Evolutionary conservation across 2,797 vertebrate genomes (phyloP), one percentile per base, ranked within the genome.

Genomic region (Falco rusticolus): DNA sequence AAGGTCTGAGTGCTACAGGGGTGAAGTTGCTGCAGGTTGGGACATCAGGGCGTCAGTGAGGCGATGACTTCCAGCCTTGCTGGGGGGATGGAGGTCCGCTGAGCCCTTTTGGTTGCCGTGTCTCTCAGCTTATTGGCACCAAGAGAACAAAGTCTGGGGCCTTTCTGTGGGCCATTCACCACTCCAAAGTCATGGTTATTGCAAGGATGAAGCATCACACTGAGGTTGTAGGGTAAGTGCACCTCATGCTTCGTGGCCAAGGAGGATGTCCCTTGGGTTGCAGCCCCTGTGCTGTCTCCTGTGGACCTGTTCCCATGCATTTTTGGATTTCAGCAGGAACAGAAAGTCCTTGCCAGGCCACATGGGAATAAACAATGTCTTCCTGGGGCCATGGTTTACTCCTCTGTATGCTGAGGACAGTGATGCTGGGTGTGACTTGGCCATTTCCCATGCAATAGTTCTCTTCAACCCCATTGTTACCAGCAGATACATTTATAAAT

Each of bases 371-470:
- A 72, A 16, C 16, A 45, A 0, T 2, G 1, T 61, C 57, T 72
- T 66, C 33, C 43, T 48, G 39, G 26, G 37, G 56, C 66, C 24
- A 1, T 14, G 10, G 22, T 34, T 87, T 37, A 10, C 48, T 39
- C 53, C 64, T 71, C 57, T 31, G 22, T n/a, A 13, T 22, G 0
- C 10, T 10, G 33, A 37, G n/a, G 33, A 31, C 31, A 19, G 54
- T 0, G 5, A 29, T 47, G 24, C 29, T 0, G 2, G 7, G 11
- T 8, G 41, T 0, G 0, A 22, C 33, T 10, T n/a, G n/a, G 17
- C 21, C 4, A 0, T 54, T 75, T 45, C 61, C 29, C 0, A 0
- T 33, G 28, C 26, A 25, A 12, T 50, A 29, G 15, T 28, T 53
- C 53, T 59, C 72, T 33, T 10, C 43, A 37, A 5, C 88, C 26